Evolutionary conservation across 1,140 invertebrate genomes (phyloP).

Genomic region (Carposina sasakii): DNA sequence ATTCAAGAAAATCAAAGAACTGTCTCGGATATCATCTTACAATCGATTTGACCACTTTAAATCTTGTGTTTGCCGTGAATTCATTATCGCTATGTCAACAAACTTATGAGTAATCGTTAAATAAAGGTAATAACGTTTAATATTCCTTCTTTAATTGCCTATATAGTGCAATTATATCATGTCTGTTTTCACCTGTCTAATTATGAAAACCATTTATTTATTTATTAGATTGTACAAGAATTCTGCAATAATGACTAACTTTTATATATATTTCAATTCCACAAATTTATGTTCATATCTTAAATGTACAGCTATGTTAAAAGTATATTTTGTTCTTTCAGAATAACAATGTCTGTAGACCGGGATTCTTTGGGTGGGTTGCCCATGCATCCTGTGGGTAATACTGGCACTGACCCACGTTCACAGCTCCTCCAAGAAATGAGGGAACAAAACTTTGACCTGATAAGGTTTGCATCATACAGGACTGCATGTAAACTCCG

Average conservation of each 20-base stretch:
- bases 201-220: no score
- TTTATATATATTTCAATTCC: background rate
- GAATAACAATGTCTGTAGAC: conserved; percentile 50
- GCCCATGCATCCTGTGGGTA: conserved; percentile 33
- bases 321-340: conserved; percentile 9
- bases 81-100: conserved; percentile 47
- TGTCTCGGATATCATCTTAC: conserved; percentile 34
- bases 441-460: conserved; percentile 94
- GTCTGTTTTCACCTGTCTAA: no score
- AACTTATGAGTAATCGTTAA: conserved; percentile 51
- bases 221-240: no score
- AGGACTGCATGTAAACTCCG: conserved; percentile 96
- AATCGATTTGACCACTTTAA: conserved; percentile 60
- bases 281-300: background rate
- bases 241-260: background rate
- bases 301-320: background rate
- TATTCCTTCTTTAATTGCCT: no score
- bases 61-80: conserved; percentile 40
- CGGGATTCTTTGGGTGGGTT: conserved; percentile 49
- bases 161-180: no score
- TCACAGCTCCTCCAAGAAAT: conserved; percentile 85
- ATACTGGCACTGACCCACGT: conserved; percentile 73
- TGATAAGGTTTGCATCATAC: conserved; percentile 97
- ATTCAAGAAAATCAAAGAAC: conserved; percentile 13
- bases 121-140: conserved; percentile 34